phyloP scores from a whole-genome alignment of 2,888 invertebrate species.

The Trichopria drosophilae region DNA sequence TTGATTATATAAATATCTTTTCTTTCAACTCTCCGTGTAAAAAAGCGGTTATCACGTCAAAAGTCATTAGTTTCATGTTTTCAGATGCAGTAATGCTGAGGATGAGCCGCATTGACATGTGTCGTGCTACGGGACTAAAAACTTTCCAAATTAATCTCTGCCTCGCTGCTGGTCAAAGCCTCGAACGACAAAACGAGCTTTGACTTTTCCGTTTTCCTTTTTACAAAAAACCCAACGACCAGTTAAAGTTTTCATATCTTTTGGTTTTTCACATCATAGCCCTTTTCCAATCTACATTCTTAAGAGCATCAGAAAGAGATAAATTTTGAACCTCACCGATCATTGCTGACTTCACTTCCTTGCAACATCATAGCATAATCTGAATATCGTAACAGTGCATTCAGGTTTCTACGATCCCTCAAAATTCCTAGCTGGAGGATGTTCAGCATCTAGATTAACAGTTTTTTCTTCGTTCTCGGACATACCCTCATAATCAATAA shows the following conservation, averaged over 20 bases:
- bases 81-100: conserved; percentile 37
- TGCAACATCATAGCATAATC: conserved; percentile 3
- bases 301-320: conserved; percentile 35
- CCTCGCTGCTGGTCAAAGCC: conserved; percentile 42
- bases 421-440: background rate
- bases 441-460: background rate
- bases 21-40: conserved; percentile 36
- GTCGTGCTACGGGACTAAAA: conserved; percentile 43
- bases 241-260: conserved; percentile 34
- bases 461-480: background rate
- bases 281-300: conserved; percentile 35
- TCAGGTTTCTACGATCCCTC: background rate
- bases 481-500: conserved; percentile 1
- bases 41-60: conserved; percentile 39
- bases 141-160: conserved; percentile 42
- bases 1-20: conserved; percentile 38
- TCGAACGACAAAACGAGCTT: conserved; percentile 39
- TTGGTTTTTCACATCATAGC: conserved; percentile 36
- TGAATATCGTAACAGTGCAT: background rate
- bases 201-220: conserved; percentile 36
- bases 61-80: conserved; percentile 32
- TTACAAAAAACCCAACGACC: conserved; percentile 37
- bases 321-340: conserved; percentile 34
- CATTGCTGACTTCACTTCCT: conserved; percentile 21
- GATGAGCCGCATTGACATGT: conserved; percentile 37